phyloP scores from a whole-genome alignment of 2,888 invertebrate genomes.

The Drosophila kambysellisi region DNA sequence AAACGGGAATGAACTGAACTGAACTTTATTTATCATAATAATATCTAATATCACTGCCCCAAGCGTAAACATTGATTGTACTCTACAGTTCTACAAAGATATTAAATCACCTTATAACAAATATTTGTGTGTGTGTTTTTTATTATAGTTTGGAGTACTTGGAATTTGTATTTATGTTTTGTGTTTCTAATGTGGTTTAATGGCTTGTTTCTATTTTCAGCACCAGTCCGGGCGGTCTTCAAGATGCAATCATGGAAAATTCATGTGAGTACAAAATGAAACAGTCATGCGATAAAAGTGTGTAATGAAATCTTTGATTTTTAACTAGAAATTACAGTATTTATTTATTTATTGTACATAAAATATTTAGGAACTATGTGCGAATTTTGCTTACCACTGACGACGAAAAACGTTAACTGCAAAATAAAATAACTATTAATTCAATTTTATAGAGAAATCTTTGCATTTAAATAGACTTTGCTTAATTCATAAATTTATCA shows the following conservation, averaged over 20 bases:
- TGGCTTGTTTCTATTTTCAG: slow-evolving; percentile 86
- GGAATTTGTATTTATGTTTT: background rate
- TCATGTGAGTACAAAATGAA: slow-evolving; percentile 80
- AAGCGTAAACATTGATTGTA: slow-evolving; percentile 33
- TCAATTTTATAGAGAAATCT: background rate
- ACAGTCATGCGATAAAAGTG: background rate
- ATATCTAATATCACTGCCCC: slow-evolving; percentile 60
- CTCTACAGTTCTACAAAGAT: slow-evolving; percentile 5
- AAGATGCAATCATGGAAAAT: slow-evolving; percentile 88
- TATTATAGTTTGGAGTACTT: background rate
- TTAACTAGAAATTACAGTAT: background rate
- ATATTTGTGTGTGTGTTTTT: slow-evolving; percentile 6
- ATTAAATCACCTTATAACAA: slow-evolving; percentile 14
- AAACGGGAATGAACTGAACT: slow-evolving; percentile 36
- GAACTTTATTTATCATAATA: slow-evolving; percentile 35
- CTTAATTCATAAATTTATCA: background rate
- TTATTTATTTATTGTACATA: too few species aligned
- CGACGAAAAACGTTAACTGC: background rate
- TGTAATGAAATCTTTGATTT: background rate
- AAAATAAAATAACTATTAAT: background rate
- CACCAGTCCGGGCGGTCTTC: slow-evolving; percentile 89
- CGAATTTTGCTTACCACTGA: background rate
- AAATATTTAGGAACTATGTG: background rate
- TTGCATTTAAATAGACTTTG: background rate
- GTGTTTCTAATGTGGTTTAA: background rate